Evolutionary conservation across 2,797 vertebrate species (phyloP).

Genomic region (Phoeniculus purpureus): DNA sequence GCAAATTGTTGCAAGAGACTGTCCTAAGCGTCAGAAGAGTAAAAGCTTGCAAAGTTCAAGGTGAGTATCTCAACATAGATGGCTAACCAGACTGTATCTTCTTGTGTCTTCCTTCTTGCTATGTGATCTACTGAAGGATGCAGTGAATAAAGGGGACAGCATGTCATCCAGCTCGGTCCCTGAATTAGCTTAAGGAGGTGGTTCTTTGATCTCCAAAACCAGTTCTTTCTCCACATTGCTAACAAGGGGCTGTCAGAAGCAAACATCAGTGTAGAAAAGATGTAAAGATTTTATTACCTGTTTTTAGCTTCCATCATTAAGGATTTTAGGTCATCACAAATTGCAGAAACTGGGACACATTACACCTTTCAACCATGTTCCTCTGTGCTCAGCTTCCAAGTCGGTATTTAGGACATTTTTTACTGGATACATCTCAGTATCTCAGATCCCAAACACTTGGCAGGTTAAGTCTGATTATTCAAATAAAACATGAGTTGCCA

Average conservation of each 20-base stretch:
- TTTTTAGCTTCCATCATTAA: constrained; percentile 30
- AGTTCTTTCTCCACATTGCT: background rate
- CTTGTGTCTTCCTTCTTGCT: background rate
- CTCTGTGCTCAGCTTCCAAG: background rate
- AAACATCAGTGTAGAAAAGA: background rate
- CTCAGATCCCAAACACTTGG: background rate
- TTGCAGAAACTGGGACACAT: constrained; percentile 35
- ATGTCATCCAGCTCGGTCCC: background rate
- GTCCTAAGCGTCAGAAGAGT: background rate
- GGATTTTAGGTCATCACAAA: constrained; percentile 43
- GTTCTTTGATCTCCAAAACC: constrained; percentile 8
- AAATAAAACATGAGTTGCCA: background rate
- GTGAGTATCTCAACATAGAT: background rate
- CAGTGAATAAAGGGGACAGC: background rate
- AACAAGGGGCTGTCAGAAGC: background rate
- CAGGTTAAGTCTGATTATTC: background rate
- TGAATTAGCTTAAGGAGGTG: background rate
- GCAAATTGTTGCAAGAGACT: background rate
- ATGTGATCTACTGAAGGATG: background rate
- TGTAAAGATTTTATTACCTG: constrained; percentile 9
- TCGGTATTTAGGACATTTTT: background rate
- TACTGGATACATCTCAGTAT: background rate
- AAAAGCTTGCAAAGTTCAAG: background rate
- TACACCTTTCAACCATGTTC: constrained; percentile 1
- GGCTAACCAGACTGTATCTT: background rate